Conservation (phyloP, 1,140 invertebrate genomes). For the Anthonomus grandis region DNA sequence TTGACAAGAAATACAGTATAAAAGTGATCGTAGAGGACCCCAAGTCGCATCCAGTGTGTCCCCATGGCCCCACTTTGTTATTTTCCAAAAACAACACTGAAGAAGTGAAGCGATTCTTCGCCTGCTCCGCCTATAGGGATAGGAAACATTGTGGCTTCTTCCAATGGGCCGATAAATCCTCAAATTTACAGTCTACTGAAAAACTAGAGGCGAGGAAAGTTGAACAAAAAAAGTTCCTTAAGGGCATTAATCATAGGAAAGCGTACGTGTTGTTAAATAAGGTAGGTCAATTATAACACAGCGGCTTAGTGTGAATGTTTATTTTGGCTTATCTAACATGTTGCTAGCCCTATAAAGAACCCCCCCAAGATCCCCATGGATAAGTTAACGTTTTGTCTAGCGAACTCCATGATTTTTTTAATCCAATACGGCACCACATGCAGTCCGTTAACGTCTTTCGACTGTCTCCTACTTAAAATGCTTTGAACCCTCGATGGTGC, state of each 20-base stretch:
- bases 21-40: conserved; percentile 39
- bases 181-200: conserved; percentile 47
- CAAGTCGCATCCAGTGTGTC: conserved; percentile 53
- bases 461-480: too few relatives aligned
- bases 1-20: too few relatives aligned
- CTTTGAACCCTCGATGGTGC: too few relatives aligned
- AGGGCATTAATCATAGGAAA: conserved; percentile 53
- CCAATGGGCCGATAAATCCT: conserved; percentile 56
- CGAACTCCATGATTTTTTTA: conserved; percentile 69
- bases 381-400: conserved; percentile 70
- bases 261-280: conserved; percentile 53
- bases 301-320: too few relatives aligned
- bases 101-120: conserved; percentile 57
- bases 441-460: too few relatives aligned
- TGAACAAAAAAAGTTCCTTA: conserved; percentile 51
- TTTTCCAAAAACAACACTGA: conserved; percentile 55
- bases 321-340: conserved; percentile 12
- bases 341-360: conserved; percentile 61
- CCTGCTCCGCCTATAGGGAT: conserved; percentile 77
- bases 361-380: conserved; percentile 80
- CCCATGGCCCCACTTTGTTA: conserved; percentile 67
- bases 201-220: conserved; percentile 52
- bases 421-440: conserved; percentile 42
- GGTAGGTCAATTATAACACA: conserved; percentile 32
- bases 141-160: conserved; percentile 70